A percentile compares a stretch with the other conserved stretches of the same genome.
These are phyloP conservation scores for Actinemys pallida DNA, from an alignment of 2,113 vertebrate genomes.

Conservation along the genomic window DNA sequence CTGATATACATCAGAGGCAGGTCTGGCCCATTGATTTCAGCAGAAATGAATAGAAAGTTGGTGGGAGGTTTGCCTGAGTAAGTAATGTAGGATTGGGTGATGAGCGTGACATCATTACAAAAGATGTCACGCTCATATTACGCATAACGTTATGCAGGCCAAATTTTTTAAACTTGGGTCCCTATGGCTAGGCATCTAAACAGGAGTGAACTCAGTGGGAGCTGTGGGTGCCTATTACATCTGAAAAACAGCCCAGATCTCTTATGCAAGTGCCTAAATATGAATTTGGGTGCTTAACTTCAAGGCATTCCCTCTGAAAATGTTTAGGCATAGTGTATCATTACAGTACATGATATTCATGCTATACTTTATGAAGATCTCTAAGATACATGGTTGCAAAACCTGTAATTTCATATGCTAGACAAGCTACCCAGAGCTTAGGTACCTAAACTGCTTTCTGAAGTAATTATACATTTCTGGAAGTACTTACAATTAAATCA, in stretches of 20 bases:
- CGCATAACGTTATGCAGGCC: neutral
- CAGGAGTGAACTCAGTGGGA: neutral
- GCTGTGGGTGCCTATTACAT: slow-evolving; percentile 3
- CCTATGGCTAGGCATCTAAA: neutral
- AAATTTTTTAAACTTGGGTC: neutral
- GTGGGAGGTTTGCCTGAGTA: neutral
- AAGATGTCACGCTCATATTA: accelerated
- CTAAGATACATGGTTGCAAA: neutral
- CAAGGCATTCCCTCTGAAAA: neutral
- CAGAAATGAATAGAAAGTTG: neutral
- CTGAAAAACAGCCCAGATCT: neutral
- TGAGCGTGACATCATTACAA: neutral
- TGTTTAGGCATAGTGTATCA: neutral
- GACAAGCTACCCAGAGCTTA: neutral
- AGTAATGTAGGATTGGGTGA: neutral
- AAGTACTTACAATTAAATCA: neutral
- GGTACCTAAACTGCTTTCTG: slow-evolving; percentile 24
- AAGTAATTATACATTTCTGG: neutral
- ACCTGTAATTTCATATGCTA: neutral
- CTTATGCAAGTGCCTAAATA: slow-evolving; percentile 1
- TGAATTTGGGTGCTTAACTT: neutral
- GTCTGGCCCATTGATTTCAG: neutral
- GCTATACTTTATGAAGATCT: neutral
- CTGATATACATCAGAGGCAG: neutral
- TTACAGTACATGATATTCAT: neutral